Base-by-base conservation (phyloP, 2,888 invertebrate genomes). In the Prenolepis imparis region DNA sequence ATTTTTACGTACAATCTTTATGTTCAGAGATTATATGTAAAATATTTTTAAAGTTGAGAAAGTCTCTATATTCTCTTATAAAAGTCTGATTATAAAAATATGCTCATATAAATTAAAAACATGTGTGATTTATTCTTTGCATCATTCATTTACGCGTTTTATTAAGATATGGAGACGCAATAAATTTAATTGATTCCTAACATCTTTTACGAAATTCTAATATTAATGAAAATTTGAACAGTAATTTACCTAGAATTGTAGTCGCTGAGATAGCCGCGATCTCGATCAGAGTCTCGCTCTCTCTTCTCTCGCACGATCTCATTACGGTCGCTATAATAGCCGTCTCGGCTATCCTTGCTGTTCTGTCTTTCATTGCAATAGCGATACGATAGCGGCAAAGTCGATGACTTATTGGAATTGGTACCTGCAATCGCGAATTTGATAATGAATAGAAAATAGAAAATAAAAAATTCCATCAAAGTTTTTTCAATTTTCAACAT, bases 311-410 rank as follows among this genome's bases (percentile, higher is more conserved):
- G 95, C 93, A 98, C 96, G 90, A 98, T 95, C 95, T 98, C 98
- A 94, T 98, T 98, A 89, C 98, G 97, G 95, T 98, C 98, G 94
- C 98, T 97, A 94, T 98, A 98, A 94, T 98, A 98, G 73, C 98
- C 98, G 93, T 98, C 98, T 32, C 98, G 96, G 28, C 28, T 28
- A 88, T 97, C 97, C 84, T 96, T 95, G 92, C 96, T 96, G 90
- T 96, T 95, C 89, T 96, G 96, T 90, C 96, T 95, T 87, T 95
- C 94, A 86, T 96, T 96, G 91, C 94, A 95, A 84, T 97, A 95
- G 63, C 97, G 96, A 94, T 98, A 98, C 57, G 97, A 97, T 88
- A 97, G 95, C 57, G 98, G 98, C 92, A 98, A 95, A 3, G 98
- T 98, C 63, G 98, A 98, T 32, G 98, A 98, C 92, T 98, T 97